Base-by-base conservation (phyloP, 2,888 invertebrate genomes). In the Zygaena filipendulae region DNA sequence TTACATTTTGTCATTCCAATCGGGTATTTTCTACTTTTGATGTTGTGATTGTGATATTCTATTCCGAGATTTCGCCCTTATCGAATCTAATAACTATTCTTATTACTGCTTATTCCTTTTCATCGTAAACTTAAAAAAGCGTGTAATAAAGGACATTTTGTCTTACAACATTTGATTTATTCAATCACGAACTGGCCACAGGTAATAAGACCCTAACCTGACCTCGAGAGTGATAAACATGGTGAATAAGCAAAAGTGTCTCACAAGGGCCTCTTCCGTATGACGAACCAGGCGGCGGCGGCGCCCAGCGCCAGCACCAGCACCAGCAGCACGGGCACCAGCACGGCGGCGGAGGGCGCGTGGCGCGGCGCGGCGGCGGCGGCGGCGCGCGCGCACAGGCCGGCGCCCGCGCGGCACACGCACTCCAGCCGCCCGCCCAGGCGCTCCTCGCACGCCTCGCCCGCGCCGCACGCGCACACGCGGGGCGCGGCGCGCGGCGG, bases 381-480 rank as follows among this genome's bases (percentile, higher is more conserved):
- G 29, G 50, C 57, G 1, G 42, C 39, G 81, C 37, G 88, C 81
- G 27, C 92, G 90, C 45, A 93, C 83, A 27, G 87, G 79, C 87
- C 80, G 53, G 81, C 82, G 36, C 82, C 68, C 27, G 81, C 84
- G 83, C 54, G 52, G 82, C 82, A 69, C 97, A 98, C 14, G 54
- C 51, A 34, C 91, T 67, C 27, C 18, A 35, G 82, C 82, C 10
- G 80, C 83, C 18, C 71, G 75, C 6, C 81, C 4, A 67, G 72
- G 1, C 69, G 71, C 19, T 49, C 53, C 14, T 64, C 60, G 63
- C 96, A 96, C 27, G 84, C 59, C 19, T 95, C 96, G 30, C 95
- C 93, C 62, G 95, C 95, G 62, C 89, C 85, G 63, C 97, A 97
- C 25, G 84, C 84, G 45, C 97, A 97, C 22, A 88, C 82, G 44